A percentile compares a stretch with the other conserved stretches of the same genome.
phyloP scores from a whole-genome alignment of 2,113 vertebrate species.

The Sminthopsis crassicaudata region DNA sequence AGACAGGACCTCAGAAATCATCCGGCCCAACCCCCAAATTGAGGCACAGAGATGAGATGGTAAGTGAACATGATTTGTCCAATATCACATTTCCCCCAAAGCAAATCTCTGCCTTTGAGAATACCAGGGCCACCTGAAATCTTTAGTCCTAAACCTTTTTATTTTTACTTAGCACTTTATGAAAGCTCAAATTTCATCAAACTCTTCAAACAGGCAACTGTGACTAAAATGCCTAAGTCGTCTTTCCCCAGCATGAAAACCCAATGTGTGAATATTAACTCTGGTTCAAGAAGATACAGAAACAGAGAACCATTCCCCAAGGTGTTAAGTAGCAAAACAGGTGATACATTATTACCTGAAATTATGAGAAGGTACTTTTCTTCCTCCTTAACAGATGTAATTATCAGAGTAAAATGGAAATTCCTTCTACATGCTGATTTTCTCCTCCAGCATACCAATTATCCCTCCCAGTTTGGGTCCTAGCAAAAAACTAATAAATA shows the following conservation, averaged over 20 bases:
- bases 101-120: background rate
- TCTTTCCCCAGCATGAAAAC: background rate
- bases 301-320: background rate
- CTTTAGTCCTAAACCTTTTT: background rate
- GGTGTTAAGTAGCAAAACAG: background rate
- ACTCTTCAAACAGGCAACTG: background rate
- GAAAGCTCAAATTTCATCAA: background rate
- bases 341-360: background rate
- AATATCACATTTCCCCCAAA: background rate
- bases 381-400: background rate
- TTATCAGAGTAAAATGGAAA: background rate
- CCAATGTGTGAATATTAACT: background rate
- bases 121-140: background rate
- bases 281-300: background rate
- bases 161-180: background rate
- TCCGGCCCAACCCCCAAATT: background rate
- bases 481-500: background rate
- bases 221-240: background rate
- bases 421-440: background rate
- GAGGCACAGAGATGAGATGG: background rate
- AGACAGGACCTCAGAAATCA: background rate
- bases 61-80: background rate
- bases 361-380: background rate
- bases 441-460: background rate
- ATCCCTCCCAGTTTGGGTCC: background rate